A percentile compares a stretch with the other conserved stretches of the same genome.
Conservation (phyloP, 2,888 invertebrate genomes). For the Mimumesa dahlbomi region DNA sequence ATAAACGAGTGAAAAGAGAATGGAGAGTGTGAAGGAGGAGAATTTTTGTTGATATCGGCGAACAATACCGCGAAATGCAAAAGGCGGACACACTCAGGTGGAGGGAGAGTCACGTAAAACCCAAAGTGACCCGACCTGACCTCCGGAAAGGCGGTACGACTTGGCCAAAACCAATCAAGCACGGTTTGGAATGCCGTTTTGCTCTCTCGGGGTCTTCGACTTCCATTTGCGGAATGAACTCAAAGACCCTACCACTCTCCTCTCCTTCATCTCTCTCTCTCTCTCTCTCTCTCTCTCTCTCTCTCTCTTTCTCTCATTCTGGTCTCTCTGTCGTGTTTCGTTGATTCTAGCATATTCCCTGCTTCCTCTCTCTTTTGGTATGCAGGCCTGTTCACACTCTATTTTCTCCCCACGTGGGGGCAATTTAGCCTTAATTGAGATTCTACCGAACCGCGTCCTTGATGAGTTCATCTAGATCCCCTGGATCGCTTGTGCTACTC, state of each 20-base stretch:
- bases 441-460: constrained; percentile 63
- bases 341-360: too few species aligned
- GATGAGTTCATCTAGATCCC: constrained; percentile 62
- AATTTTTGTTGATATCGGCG: too few species aligned
- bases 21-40: too few species aligned
- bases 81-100: constrained; percentile 27
- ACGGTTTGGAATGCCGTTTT: constrained; percentile 73
- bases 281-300: neutral
- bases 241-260: constrained; percentile 43
- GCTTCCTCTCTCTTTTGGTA: constrained; percentile 25
- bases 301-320: too few species aligned
- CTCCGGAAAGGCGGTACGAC: constrained; percentile 63
- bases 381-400: constrained; percentile 59
- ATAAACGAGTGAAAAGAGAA: too few species aligned
- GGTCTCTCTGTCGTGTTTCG: too few species aligned
- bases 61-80: constrained; percentile 17
- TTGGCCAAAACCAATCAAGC: constrained; percentile 75
- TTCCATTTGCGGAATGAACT: constrained; percentile 64
- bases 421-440: constrained; percentile 67
- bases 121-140: constrained; percentile 71
- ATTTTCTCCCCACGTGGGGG: constrained; percentile 52
- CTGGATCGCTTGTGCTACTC: constrained; percentile 11
- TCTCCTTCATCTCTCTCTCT: constrained; percentile 11
- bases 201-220: constrained; percentile 64
- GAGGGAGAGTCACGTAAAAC: constrained; percentile 71